Percentiles rank a stretch among this genome's conserved stretches.
Evolutionary conservation across 1,140 invertebrate species (phyloP).

Genomic region (Drosophila leontia): DNA sequence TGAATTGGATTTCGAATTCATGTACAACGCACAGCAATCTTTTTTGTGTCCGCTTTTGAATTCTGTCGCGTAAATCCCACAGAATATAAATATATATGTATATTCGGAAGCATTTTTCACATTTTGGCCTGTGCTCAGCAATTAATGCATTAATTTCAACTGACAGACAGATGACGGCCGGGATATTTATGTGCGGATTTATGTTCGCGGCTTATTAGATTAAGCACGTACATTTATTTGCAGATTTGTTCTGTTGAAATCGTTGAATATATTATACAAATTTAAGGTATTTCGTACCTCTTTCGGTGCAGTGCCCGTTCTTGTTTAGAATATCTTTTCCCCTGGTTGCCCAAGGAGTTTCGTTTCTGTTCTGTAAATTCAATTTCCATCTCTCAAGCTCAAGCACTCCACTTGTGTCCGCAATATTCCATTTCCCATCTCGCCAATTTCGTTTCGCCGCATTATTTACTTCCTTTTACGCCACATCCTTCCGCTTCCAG

Average conservation of each 20-base stretch:
- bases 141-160: conserved; percentile 68
- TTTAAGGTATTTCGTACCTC: background rate
- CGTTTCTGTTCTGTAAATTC: conserved; percentile 21
- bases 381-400: conserved; percentile 39
- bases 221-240: conserved; percentile 28
- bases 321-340: conserved; percentile 10
- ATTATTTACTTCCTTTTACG: conserved; percentile 53
- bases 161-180: conserved; percentile 58
- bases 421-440: conserved; percentile 48
- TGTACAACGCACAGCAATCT: conserved; percentile 41
- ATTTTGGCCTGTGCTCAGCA: conserved; percentile 30
- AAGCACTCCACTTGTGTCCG: conserved; percentile 29
- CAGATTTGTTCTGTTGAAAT: conserved; percentile 11
- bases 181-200: conserved; percentile 60
- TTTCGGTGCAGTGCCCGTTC: background rate
- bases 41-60: conserved; percentile 7
- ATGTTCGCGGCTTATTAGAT: conserved; percentile 56
- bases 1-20: conserved; percentile 28
- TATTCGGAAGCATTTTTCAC: conserved; percentile 19
- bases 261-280: background rate
- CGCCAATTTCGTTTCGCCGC: conserved; percentile 48
- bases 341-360: conserved; percentile 10
- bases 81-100: background rate
- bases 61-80: conserved; percentile 28
- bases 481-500: conserved; percentile 46